Percentiles rank a stretch among this genome's conserved stretches.
Conservation (phyloP, 2,888 invertebrate genomes). For the Stegana nigrithorax region DNA sequence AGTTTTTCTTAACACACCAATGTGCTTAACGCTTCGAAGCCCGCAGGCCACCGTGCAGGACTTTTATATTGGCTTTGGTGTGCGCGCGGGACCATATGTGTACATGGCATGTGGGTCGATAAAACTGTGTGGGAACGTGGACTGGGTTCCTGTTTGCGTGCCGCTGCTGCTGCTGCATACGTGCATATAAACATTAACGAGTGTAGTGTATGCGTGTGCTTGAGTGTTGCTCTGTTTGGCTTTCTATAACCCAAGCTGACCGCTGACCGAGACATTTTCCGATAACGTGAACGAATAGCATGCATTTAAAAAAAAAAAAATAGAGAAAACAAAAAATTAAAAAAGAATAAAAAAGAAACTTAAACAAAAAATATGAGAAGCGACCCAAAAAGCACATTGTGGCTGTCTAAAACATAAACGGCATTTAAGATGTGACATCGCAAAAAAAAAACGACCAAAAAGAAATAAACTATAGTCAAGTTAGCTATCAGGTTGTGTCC, state of each 20-base stretch:
- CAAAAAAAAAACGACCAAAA: neutral
- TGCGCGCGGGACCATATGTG: slow-evolving; percentile 14
- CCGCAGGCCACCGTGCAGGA: slow-evolving; percentile 44
- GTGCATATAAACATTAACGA: slow-evolving; percentile 35
- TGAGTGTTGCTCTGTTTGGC: too few species aligned
- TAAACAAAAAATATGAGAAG: neutral
- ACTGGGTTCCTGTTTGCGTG: too few species aligned
- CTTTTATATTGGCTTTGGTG: neutral
- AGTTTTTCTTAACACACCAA: too few species aligned
- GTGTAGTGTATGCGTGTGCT: neutral
- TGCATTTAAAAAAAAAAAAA: neutral
- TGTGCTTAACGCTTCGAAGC: slow-evolving; percentile 55
- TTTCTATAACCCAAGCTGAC: slow-evolving; percentile 23
- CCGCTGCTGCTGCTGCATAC: slow-evolving; percentile 19
- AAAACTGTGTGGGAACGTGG: neutral
- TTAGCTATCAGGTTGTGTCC: too few species aligned
- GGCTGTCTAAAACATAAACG: slow-evolving; percentile 54
- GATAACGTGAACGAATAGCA: neutral
- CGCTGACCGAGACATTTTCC: slow-evolving; percentile 54
- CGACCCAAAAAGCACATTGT: neutral
- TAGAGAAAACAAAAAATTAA: neutral
- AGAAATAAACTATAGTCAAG: too few species aligned
- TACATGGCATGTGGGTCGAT: slow-evolving; percentile 34
- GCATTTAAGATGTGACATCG: slow-evolving; percentile 39
- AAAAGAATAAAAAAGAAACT: neutral